A percentile compares a stretch with the other conserved stretches of the same genome.
phyloP scores from a whole-genome alignment of 2,113 vertebrate species.

The Puffinus mauretanicus region DNA sequence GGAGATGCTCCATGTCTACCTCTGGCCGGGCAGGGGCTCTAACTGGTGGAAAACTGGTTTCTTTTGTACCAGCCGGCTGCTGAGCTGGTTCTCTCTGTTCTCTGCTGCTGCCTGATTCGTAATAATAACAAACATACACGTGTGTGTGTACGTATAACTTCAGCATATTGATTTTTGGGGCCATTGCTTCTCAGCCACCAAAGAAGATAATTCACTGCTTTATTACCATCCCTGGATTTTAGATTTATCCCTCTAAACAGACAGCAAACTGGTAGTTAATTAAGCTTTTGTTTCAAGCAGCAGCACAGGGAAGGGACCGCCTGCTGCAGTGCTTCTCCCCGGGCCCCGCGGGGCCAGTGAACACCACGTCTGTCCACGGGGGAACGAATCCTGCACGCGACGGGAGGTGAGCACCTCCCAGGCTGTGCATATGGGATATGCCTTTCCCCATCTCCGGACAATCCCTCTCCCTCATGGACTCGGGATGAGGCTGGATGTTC shows the following conservation, averaged over 20 bases:
- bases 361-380: accelerated
- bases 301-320: neutral
- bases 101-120: neutral
- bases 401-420: neutral
- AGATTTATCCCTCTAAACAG: slow-evolving; percentile 62
- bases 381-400: neutral
- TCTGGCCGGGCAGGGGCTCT: neutral
- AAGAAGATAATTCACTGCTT: slow-evolving; percentile 46
- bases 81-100: neutral
- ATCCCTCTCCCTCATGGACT: neutral
- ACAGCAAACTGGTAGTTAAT: slow-evolving; percentile 33
- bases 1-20: neutral
- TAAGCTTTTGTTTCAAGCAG: slow-evolving; percentile 51
- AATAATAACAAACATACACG: neutral
- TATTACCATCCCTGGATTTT: slow-evolving; percentile 44
- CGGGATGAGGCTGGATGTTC: neutral
- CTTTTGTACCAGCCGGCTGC: neutral
- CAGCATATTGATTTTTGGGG: slow-evolving; percentile 42
- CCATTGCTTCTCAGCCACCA: neutral
- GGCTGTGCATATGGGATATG: neutral
- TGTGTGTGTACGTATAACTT: neutral
- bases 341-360: neutral
- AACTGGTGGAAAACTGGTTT: neutral
- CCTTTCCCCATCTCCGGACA: neutral
- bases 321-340: neutral